Base-by-base conservation (phyloP, 2,797 vertebrate genomes). In the Alosa sapidissima region DNA sequence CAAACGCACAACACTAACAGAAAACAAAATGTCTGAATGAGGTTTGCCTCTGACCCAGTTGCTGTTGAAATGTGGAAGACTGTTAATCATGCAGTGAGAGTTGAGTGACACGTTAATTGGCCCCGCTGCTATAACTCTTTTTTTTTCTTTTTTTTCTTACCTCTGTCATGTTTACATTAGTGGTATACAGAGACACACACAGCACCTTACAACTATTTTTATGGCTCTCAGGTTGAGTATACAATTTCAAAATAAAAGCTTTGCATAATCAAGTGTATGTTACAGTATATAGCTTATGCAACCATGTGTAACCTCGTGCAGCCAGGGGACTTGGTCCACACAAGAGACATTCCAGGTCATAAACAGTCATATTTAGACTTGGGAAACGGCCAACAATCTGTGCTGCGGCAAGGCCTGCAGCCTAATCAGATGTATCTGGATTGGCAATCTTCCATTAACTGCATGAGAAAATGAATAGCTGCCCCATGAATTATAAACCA, bases 11-110 rank as follows among this genome's bases (percentile, higher is more conserved):
- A 45, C 41, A 78, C 72, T 19, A 78, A 47, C 72, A 78, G 3
- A 10, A 68, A 72, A 72, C 28, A 45, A 75, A 78, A 78, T 78
- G 72, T 78, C 41, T 78, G 72, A 78, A 78, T 47, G 72, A n/a
- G 72, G 14, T 78, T 78, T 78, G 14, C 41, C 72, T 47, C 72
- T 47, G 72, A 45, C 72, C 72, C 72, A 78, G 72, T 78, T 45
- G 72, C 72, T 78, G 72, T 78, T 78, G 14, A 47, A 47, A 47
- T 78, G 72, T 78, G 41, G 72, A 78, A 78, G 72, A 19, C 19
- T 19, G 72, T 78, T 78, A 78, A 78, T 47, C 72, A 78, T 78
- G 72, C 72, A 78, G 72, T 78, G 72, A 78, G 41, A 78, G 72
- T 3, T 45, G 14, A 78, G 9, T 78, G 72, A 78, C 72, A 45